These are phyloP conservation scores for Numenius arquata DNA, from an alignment of 2,113 vertebrate species.

Conservation along the genomic window DNA sequence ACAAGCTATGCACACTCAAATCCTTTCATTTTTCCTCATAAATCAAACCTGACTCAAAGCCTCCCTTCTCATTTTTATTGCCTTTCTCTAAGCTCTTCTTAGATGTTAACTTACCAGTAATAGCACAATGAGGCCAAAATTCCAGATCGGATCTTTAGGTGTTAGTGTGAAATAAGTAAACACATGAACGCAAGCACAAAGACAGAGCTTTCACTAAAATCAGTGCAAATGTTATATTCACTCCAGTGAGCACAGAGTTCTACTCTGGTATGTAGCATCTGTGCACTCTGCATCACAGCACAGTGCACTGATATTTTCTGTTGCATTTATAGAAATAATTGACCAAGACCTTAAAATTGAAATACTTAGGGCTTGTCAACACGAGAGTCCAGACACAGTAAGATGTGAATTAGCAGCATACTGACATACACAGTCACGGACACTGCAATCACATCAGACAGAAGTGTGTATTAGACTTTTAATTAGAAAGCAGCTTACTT, in stretches of 20 bases:
- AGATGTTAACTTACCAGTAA: background rate
- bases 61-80: background rate
- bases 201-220: background rate
- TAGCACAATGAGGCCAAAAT: background rate
- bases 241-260: background rate
- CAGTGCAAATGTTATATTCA: background rate
- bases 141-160: background rate
- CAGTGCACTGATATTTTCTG: background rate
- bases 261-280: background rate
- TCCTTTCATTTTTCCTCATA: background rate
- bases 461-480: background rate
- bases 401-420: background rate
- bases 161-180: background rate
- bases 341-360: background rate
- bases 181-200: background rate
- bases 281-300: background rate
- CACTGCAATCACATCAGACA: background rate
- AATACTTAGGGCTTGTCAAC: background rate
- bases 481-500: background rate
- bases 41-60: conserved; percentile 18
- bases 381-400: background rate
- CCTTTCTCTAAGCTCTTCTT: background rate
- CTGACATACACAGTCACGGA: background rate
- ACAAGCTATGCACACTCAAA: background rate
- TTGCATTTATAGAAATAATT: background rate